Base-by-base conservation (phyloP, 2,888 invertebrate species). In the Leptura quadrifasciata region DNA sequence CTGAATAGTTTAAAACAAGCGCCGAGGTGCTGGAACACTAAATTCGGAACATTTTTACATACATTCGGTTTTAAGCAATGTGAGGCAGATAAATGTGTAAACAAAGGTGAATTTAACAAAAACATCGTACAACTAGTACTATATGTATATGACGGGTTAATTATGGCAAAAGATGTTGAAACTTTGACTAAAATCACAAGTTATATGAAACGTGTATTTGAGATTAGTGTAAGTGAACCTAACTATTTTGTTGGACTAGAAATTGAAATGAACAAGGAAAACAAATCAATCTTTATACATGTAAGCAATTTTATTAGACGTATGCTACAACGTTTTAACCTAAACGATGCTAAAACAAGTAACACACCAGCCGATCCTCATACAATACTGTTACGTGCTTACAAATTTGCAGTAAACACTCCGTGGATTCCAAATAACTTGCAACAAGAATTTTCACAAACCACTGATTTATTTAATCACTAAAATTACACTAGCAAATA, bases 11-110 rank as follows among this genome's bases (percentile, higher is more conserved):
- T 64, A 20, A 64, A 64, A 39, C 63, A 64, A 39, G 35, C 63
- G 39, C 63, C 63, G 0, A 60, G 71, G 18, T 71, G 54, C 24
- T 61, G 61, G 61, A 61, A 61, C 55, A n/a, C 8, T 4, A 61
- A 17, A 12, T 39, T 47, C 27, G 12, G 18, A 1, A 9, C 35
- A 12, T 69, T 47, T 58, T 20, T 58, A 31, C 17, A 27, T 18
- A 31, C 17, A 9, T 68, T 18, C 58, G 58, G n/a, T 58, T 39
- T 69, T 17, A 61, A 61, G 10, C 71, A 71, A 17, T 39, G 17
- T 24, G 47, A 71, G 6, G n/a, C 61, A 21, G 39, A 71, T 24
- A 17, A 27, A 27, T 71, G 71, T 52, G 52, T 71, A n/a, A 52
- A 35, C 17, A 55, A 0, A 21, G 52, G 71, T 15, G 21, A 67